A percentile compares a stretch with the other conserved stretches of the same genome.
phyloP scores from a whole-genome alignment of 2,797 vertebrate genomes.

The Melanogrammus aeglefinus region DNA sequence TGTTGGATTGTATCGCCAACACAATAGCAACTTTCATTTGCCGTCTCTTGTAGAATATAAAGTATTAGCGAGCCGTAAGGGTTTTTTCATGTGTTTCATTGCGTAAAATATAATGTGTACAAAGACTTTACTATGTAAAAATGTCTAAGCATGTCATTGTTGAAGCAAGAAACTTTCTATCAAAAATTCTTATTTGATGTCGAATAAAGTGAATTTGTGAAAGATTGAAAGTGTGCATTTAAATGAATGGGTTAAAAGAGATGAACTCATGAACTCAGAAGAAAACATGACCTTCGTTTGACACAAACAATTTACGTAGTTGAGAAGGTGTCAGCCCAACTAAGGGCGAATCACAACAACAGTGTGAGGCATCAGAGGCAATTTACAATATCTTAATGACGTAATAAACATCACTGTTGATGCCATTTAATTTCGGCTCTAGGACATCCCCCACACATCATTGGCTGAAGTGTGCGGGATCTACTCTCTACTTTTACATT shows the following conservation, averaged over 20 bases:
- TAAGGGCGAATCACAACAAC: background rate
- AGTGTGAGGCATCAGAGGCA: background rate
- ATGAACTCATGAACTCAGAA: background rate
- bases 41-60: slow-evolving; percentile 30
- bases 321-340: background rate
- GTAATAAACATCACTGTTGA: background rate
- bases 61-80: background rate
- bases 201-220: slow-evolving; percentile 48
- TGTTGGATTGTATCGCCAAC: slow-evolving; percentile 4
- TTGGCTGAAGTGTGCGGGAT: background rate
- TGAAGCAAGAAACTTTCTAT: slow-evolving; percentile 3
- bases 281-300: background rate
- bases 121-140: background rate
- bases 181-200: slow-evolving; percentile 34
- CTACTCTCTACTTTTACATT: background rate
- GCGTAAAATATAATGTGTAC: background rate
- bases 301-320: background rate
- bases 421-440: background rate
- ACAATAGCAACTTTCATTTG: slow-evolving; percentile 10
- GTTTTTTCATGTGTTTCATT: background rate
- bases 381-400: background rate
- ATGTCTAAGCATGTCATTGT: background rate
- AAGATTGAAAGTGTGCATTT: slow-evolving; percentile 7
- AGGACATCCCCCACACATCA: background rate
- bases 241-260: background rate